Evolutionary conservation across 2,888 invertebrate genomes (phyloP), one percentile per base, ranked within the genome.

Genomic region (Chalcosyrphus nemorum): DNA sequence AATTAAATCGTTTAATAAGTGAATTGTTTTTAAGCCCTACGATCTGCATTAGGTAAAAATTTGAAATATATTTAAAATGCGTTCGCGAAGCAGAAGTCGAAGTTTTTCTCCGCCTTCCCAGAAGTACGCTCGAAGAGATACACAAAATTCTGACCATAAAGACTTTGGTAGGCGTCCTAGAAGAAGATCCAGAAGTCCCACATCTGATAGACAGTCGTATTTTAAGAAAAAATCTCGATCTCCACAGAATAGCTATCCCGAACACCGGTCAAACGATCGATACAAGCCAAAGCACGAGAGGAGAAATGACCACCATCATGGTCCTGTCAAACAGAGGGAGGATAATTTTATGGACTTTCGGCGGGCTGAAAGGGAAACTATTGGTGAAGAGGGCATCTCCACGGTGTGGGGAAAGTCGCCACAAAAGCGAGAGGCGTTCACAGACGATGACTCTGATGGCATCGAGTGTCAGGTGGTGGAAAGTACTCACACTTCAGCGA

Each of bases 351-450:
- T 95, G 91, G 96, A 95, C 88, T 93, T 94, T 0, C 91, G 96
- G 71, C 92, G 96, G 71, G 93, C 94, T 87, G 95, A 96, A 88
- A 92, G 97, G 54, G 96, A 97, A 89, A 92, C 94, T 82, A 95
- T 97, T 50, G 96, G 96, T 1, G 92, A 94, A 87, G 92, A 94
- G 80, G 95, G 96, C 6, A 94, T 94, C 17, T 92, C 94, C 1
- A 92, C 93, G 77, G 92, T 96, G 59, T 97, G 97, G 97, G 95
- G 94, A 27, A 94, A 94, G 89, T 96, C 96, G 1, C 97, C 97
- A 0, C 88, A 92, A 0, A 93, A 93, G 86, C 93, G 94, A 86
- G 94, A 95, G 94, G 27, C 43, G 1, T 86, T 86, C 65, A 95
- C 87, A 0, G 88, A 88, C 7, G 95, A 92, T 92, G 94, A 92